Evolutionary conservation across 2,113 vertebrate genomes (phyloP), one percentile per base, ranked within the genome.

Genomic region (Ammodytes dubius): DNA sequence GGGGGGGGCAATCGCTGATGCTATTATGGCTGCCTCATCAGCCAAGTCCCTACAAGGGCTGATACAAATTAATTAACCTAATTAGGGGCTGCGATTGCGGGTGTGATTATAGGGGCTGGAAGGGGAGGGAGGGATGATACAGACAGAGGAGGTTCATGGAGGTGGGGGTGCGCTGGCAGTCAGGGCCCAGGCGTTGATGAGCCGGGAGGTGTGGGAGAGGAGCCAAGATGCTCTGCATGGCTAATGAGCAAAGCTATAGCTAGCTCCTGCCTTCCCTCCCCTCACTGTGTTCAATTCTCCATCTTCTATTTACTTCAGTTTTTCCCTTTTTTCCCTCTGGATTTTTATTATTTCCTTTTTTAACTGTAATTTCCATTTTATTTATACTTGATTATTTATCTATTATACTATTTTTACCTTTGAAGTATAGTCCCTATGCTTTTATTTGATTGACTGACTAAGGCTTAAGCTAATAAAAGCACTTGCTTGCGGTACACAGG

Each of bases 11-110:
- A 96, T 95, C 95, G 93, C 95, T 95, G 96, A 88, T 92, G 95
- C 96, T 97, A 96, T 96, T 97, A 97, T 96, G 96, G 96, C 97
- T 97, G 97, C 96, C 96, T 99, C 97, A 97, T 99, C 98, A 98
- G 97, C 97, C 96, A 96, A 95, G 95, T 98, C 97, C 98, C 98
- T 98, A 97, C 93, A 97, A 98, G 98, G 97, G 97, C 97, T 97
- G 97, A 98, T 99, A 99, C 98, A 99, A 99, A 99, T 99, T 99
- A 99, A 99, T 99, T 99, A 99, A 99, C 97, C 97, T 98, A 99
- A 99, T 99, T 99, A 99, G 97, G 97, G 96, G 96, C 97, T 98
- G 97, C 99, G 98, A 99, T 99, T 99, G 97, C 97, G 96, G 97
- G 96, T 97, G 96, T 98, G 98, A 99, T 99, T 99, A 94, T 93